phyloP scores from a whole-genome alignment of 2,888 invertebrate genomes.

The Pelosia muscerda region DNA sequence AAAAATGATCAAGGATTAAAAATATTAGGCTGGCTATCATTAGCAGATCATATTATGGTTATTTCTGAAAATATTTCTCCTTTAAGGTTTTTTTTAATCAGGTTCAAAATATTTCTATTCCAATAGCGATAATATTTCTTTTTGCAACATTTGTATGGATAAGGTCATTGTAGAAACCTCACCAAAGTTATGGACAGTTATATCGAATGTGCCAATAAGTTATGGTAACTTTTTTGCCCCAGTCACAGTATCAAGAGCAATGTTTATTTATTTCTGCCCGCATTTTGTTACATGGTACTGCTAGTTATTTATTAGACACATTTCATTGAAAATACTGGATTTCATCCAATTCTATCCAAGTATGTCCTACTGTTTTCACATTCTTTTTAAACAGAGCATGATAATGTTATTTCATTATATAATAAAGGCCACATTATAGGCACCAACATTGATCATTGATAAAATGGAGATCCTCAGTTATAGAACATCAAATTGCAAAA shows the following conservation, averaged over 20 bases:
- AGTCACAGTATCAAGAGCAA: not conserved
- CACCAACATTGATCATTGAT: not conserved
- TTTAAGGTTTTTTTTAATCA: too few species aligned
- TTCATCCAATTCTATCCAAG: not conserved
- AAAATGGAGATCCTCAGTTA: not conserved
- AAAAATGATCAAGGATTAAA: too few species aligned
- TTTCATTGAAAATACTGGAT: not conserved
- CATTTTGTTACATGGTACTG: not conserved
- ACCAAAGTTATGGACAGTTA: not conserved
- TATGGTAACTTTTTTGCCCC: not conserved
- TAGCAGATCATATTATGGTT: too few species aligned
- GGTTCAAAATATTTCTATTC: not conserved
- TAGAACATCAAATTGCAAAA: not conserved
- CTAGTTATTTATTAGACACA: not conserved
- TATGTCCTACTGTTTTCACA: not conserved
- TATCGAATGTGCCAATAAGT: not conserved
- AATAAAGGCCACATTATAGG: not conserved
- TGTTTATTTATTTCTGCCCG: not conserved
- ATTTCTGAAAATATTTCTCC: too few species aligned
- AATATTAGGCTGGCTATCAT: too few species aligned
- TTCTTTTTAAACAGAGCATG: too few species aligned
- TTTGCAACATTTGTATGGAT: not conserved
- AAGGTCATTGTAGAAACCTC: not conserved
- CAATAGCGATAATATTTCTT: not conserved
- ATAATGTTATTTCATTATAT: too few species aligned